phyloP scores from a whole-genome alignment of 2,113 vertebrate genomes.

The Pangasianodon hypophthalmus region DNA sequence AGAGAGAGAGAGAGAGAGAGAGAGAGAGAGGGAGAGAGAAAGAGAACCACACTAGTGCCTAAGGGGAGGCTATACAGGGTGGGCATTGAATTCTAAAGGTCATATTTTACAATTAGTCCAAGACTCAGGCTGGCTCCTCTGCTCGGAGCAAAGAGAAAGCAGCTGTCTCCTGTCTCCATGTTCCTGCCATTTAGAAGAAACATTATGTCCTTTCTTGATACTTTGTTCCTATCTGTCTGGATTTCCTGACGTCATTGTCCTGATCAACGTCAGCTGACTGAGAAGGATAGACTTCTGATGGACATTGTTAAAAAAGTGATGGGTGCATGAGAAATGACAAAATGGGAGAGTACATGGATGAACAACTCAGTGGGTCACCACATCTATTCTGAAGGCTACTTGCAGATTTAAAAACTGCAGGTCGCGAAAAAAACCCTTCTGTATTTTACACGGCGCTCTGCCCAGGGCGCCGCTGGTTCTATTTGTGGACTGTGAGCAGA shows the following conservation, averaged over 20 bases:
- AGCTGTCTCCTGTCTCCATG: conserved; percentile 7
- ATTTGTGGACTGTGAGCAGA: neutral
- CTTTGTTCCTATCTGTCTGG: neutral
- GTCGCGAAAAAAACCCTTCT: neutral
- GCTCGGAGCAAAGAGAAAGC: neutral
- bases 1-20: neutral
- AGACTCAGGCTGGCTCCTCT: neutral
- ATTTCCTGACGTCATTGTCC: neutral
- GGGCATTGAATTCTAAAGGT: conserved; percentile 35
- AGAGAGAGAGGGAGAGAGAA: neutral
- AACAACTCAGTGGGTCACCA: neutral
- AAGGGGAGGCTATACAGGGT: neutral
- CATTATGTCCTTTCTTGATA: neutral
- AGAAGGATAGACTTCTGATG: neutral
- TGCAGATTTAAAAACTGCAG: neutral
- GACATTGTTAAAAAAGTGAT: neutral
- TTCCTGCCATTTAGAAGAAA: neutral
- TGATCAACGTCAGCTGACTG: neutral
- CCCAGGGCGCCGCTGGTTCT: neutral
- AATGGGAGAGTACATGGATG: neutral
- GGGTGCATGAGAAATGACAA: neutral
- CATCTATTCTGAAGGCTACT: neutral
- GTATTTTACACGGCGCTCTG: neutral
- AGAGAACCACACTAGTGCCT: neutral
- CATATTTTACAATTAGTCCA: conserved; percentile 41